These are phyloP conservation scores for Tanaodytes sp. DNA, from an alignment of 2,888 invertebrate genomes.

Conservation along the genomic window DNA sequence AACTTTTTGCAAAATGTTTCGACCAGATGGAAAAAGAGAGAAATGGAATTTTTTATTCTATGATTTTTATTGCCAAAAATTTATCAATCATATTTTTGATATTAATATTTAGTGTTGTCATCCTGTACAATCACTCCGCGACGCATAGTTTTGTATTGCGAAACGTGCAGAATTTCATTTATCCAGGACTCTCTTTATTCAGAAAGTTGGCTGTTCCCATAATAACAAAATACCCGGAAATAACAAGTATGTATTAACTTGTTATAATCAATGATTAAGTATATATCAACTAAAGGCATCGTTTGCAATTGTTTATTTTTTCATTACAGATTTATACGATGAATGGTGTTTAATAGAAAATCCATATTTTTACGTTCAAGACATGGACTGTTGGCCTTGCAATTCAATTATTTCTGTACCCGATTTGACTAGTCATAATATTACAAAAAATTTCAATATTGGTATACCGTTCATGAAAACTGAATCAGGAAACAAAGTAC, in stretches of 20 bases:
- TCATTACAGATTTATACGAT: constrained; percentile 85
- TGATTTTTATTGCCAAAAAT: constrained; percentile 54
- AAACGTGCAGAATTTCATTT: constrained; percentile 85
- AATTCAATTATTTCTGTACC: constrained; percentile 80
- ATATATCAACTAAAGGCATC: no score
- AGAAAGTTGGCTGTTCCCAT: constrained; percentile 85
- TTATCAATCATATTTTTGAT: constrained; percentile 64
- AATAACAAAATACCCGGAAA: constrained; percentile 81
- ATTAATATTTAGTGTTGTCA: constrained; percentile 70
- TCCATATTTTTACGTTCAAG: constrained; percentile 86
- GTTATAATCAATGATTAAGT: no score
- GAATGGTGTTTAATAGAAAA: constrained; percentile 89
- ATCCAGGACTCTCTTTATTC: constrained; percentile 84
- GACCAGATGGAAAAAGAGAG: constrained; percentile 69
- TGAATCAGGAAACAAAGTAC: constrained; percentile 78
- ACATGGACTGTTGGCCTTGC: constrained; percentile 90
- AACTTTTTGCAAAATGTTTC: constrained; percentile 77
- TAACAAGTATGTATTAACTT: constrained; percentile 78
- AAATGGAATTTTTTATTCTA: constrained; percentile 41
- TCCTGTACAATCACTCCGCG: constrained; percentile 77
- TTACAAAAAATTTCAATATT: constrained; percentile 74
- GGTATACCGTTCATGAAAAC: constrained; percentile 77
- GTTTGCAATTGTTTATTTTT: no score
- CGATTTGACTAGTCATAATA: constrained; percentile 78
- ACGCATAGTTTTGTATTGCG: constrained; percentile 80